Conservation (phyloP, 2,113 vertebrate genomes). For the Numida meleagris region DNA sequence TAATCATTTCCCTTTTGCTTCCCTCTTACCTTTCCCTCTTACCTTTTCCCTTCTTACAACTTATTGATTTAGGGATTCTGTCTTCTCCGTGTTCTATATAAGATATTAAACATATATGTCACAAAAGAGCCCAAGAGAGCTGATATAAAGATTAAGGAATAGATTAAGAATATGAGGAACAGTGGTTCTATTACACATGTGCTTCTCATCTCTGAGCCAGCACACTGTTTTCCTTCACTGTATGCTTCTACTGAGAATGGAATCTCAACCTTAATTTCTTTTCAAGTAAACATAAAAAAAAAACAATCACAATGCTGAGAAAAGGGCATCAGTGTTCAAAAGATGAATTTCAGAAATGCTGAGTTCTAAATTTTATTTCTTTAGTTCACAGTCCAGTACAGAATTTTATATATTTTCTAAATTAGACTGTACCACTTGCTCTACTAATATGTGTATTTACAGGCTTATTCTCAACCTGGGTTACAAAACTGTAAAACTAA, state of each 20-base stretch:
- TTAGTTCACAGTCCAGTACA: not conserved
- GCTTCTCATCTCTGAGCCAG: not conserved
- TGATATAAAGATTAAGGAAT: rapidly evolving
- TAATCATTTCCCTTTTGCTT: not conserved
- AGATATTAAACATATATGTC: not conserved
- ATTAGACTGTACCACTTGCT: not conserved
- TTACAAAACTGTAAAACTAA: not conserved
- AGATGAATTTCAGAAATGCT: not conserved
- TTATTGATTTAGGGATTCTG: not conserved
- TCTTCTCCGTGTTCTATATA: not conserved
- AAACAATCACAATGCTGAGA: not conserved
- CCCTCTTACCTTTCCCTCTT: rapidly evolving
- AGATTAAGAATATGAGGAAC: not conserved
- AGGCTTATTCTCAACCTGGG: not conserved
- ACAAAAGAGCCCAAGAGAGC: not conserved
- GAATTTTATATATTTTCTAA: not conserved
- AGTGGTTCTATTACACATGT: not conserved
- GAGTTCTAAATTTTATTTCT: not conserved
- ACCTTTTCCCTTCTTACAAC: rapidly evolving
- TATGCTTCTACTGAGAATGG: not conserved
- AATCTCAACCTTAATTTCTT: not conserved
- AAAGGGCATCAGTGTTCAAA: not conserved
- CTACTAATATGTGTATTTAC: not conserved
- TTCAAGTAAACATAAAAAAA: not conserved
- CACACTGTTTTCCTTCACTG: not conserved